phyloP scores from a whole-genome alignment of 2,113 vertebrate species.

The Raja brachyura region DNA sequence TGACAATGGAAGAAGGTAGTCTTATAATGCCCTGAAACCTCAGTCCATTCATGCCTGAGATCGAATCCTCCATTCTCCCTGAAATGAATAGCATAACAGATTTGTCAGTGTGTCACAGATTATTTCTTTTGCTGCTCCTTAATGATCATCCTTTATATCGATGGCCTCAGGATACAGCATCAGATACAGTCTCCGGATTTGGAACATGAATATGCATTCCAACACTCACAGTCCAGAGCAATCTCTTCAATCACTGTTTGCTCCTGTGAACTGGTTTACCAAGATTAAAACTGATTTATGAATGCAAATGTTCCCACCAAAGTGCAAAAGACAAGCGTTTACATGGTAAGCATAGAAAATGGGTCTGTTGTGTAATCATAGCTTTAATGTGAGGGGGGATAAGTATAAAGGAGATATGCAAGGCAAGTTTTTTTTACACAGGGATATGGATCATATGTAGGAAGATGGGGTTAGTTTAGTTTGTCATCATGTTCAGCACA shows the following conservation, averaged over 20 bases:
- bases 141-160: neutral
- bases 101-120: neutral
- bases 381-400: no score
- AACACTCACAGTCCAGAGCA: neutral
- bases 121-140: neutral
- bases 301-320: neutral
- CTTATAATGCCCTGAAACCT: neutral
- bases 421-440: no score
- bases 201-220: neutral
- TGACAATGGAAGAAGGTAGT: neutral
- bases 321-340: neutral
- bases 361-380: no score
- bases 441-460: no score
- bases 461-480: no score
- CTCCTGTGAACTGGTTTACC: neutral
- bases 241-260: neutral
- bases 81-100: neutral
- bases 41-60: neutral
- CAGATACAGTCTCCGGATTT: neutral
- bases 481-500: no score
- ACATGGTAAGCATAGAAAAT: neutral
- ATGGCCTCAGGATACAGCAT: neutral
- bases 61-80: neutral
- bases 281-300: neutral
- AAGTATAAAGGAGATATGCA: no score